These are phyloP conservation scores for Phylloscopus collybita DNA, from an alignment of 2,797 vertebrate genomes.

Conservation along the genomic window DNA sequence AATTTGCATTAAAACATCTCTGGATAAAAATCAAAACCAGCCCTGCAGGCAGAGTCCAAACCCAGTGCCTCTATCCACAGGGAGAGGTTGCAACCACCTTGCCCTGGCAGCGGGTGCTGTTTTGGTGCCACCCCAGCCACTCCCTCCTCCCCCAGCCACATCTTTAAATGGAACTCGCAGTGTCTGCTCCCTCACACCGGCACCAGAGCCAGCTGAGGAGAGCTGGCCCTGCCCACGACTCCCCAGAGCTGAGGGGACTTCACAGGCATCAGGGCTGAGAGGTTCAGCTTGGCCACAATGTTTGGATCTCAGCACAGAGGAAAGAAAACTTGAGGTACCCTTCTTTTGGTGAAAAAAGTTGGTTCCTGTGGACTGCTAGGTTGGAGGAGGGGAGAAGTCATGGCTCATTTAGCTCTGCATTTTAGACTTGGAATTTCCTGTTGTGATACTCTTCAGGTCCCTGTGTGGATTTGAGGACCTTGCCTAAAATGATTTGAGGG, in stretches of 20 bases:
- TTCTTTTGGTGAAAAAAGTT: background rate
- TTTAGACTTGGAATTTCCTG: background rate
- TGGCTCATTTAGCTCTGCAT: background rate
- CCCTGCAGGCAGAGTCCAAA: slow-evolving; percentile 42
- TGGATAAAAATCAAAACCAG: slow-evolving; percentile 44
- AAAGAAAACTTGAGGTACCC: slow-evolving; percentile 45
- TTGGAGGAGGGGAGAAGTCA: background rate
- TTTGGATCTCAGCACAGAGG: background rate
- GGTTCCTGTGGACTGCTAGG: background rate
- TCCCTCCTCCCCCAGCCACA: background rate
- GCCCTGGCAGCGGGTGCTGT: background rate
- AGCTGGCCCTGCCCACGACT: fast-evolving
- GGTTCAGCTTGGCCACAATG: slow-evolving; percentile 2
- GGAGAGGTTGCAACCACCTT: slow-evolving; percentile 14
- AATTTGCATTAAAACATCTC: slow-evolving; percentile 30
- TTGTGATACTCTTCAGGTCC: background rate
- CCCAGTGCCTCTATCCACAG: background rate
- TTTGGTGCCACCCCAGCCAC: background rate
- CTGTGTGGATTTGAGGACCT: background rate
- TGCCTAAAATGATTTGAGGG: background rate
- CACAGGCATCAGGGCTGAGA: background rate
- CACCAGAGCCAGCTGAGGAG: background rate
- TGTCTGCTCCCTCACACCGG: background rate
- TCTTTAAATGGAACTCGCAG: slow-evolving; percentile 8
- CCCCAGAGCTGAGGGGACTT: background rate